Conservation (phyloP, 2,113 vertebrate genomes). For the Paradoxurus hermaphroditus region DNA sequence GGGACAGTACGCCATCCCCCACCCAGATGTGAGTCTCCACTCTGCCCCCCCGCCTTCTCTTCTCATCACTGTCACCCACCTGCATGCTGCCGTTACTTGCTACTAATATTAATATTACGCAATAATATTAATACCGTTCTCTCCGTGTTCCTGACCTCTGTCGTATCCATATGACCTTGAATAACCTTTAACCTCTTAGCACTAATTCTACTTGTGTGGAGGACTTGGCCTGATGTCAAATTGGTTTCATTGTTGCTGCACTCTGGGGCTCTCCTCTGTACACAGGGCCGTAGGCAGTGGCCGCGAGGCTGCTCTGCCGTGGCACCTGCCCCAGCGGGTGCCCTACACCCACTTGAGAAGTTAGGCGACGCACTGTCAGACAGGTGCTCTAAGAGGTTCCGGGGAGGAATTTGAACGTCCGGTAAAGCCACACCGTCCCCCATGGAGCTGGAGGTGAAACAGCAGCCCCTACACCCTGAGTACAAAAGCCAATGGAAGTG, state of each 20-base stretch:
- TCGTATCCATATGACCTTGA: conserved; percentile 74
- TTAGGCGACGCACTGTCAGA: background rate
- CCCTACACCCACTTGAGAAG: background rate
- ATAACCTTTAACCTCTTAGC: conserved; percentile 78
- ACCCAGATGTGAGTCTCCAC: conserved; percentile 95
- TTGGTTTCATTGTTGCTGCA: conserved; percentile 69
- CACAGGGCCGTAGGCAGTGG: background rate
- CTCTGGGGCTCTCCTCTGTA: conserved; percentile 47
- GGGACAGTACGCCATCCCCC: conserved; percentile 98
- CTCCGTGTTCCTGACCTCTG: conserved; percentile 73
- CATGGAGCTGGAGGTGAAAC: background rate
- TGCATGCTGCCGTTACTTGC: conserved; percentile 85
- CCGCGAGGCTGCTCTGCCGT: background rate
- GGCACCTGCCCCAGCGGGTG: background rate
- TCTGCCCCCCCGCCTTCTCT: conserved; percentile 66
- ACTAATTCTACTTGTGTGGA: conserved; percentile 78
- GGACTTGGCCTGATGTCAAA: conserved; percentile 87
- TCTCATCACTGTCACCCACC: conserved; percentile 67
- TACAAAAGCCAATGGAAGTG: accelerated
- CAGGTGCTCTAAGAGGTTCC: background rate
- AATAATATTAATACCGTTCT: conserved; percentile 91
- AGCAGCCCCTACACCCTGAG: background rate
- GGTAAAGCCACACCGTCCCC: too few relatives aligned
- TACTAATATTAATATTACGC: conserved; percentile 93
- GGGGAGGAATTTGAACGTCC: background rate